Evolutionary conservation across 2,113 vertebrate species (phyloP).

Genomic region (Calypte anna): DNA sequence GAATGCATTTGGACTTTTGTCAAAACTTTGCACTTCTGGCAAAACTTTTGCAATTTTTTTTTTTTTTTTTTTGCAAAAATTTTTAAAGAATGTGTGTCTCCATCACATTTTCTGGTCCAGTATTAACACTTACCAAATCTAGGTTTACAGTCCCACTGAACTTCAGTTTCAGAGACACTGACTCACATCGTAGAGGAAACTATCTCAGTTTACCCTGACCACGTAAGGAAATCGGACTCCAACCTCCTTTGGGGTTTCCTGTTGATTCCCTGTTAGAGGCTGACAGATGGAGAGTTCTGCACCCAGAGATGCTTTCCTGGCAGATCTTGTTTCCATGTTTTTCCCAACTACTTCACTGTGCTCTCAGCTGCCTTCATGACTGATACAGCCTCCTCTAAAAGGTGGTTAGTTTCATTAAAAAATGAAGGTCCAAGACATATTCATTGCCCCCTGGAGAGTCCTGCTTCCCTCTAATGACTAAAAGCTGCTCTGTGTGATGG

Average conservation of each 20-base stretch:
- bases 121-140: neutral
- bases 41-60: neutral
- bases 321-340: neutral
- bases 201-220: neutral
- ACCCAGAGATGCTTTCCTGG: neutral
- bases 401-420: neutral
- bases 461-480: neutral
- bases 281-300: neutral
- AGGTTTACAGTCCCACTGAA: neutral
- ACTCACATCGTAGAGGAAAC: neutral
- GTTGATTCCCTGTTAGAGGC: neutral
- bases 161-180: neutral
- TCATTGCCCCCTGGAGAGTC: neutral
- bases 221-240: neutral
- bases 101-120: neutral
- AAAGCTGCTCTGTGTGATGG: neutral
- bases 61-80: neutral
- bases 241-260: neutral
- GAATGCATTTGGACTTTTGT: neutral
- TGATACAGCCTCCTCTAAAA: neutral
- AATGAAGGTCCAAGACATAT: neutral
- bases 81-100: rapidly evolving
- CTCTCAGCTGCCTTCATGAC: neutral
- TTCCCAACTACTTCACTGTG: neutral
- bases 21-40: neutral